Evolutionary conservation across 1,140 invertebrate species (phyloP).

Genomic region (Saccostrea echinata): DNA sequence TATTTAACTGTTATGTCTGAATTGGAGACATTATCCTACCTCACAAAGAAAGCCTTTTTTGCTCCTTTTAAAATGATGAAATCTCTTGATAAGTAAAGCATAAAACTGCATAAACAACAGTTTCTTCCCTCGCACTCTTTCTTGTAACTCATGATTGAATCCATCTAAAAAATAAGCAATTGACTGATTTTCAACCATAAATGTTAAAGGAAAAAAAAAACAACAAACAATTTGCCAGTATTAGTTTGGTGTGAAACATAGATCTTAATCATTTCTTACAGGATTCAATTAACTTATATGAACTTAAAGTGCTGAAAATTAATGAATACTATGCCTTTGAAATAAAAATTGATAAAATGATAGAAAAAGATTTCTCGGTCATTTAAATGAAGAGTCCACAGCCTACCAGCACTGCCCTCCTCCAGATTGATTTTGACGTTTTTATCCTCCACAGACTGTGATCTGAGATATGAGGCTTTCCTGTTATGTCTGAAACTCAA

Average conservation of each 20-base stretch:
- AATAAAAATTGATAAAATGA: too few relatives aligned
- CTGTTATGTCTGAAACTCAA: constrained; percentile 69
- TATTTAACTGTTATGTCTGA: too few relatives aligned
- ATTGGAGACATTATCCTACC: constrained; percentile 66
- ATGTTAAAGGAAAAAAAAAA: too few relatives aligned
- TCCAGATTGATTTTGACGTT: background rate
- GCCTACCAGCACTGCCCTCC: constrained; percentile 30
- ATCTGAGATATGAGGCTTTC: constrained; percentile 53
- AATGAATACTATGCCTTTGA: too few relatives aligned
- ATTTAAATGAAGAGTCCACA: background rate
- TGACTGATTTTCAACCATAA: too few relatives aligned
- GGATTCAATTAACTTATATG: too few relatives aligned
- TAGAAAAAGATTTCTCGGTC: background rate
- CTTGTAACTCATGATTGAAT: constrained; percentile 51
- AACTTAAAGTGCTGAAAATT: too few relatives aligned
- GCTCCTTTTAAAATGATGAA: constrained; percentile 81
- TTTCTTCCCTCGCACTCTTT: constrained; percentile 57
- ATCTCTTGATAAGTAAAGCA: constrained; percentile 81
- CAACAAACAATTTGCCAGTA: too few relatives aligned
- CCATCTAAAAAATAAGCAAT: background rate
- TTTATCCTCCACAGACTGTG: constrained; percentile 43
- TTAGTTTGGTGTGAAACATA: too few relatives aligned
- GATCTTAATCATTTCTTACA: too few relatives aligned
- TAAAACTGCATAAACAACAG: constrained; percentile 77
- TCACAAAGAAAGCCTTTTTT: constrained; percentile 83